Conservation (phyloP, 2,113 vertebrate genomes). For the Pseudorasbora parva region DNA sequence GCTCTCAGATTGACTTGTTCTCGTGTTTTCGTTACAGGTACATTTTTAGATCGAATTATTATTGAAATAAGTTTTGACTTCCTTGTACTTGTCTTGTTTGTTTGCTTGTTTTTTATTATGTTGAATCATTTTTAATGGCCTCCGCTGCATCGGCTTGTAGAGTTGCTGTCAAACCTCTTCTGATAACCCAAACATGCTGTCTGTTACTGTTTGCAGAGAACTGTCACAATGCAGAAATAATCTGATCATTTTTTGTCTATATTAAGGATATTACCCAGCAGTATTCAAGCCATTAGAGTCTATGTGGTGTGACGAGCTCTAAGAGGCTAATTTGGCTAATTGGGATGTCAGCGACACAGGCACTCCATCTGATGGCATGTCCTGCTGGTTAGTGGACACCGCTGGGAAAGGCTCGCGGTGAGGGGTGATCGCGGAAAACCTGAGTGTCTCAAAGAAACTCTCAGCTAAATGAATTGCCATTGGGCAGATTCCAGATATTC, state of each 20-base stretch:
- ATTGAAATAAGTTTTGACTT: not conserved
- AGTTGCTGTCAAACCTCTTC: not conserved
- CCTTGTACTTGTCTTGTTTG: not conserved
- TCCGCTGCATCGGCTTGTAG: not conserved
- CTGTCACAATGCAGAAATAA: constrained; percentile 34
- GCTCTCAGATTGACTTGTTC: not conserved
- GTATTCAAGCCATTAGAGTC: constrained; percentile 43
- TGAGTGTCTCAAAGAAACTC: constrained; percentile 63
- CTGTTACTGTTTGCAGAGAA: constrained; percentile 16
- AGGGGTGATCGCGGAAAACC: constrained; percentile 71
- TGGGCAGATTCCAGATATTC: constrained; percentile 70
- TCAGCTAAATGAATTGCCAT: constrained; percentile 75
- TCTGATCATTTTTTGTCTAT: constrained; percentile 53
- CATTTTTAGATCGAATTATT: not conserved
- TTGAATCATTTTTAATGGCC: too few species aligned
- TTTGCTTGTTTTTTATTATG: not conserved
- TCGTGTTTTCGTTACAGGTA: not conserved
- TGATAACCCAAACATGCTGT: constrained; percentile 24
- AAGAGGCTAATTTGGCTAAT: constrained; percentile 77
- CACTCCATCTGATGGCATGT: constrained; percentile 71
- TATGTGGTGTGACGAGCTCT: constrained; percentile 45
- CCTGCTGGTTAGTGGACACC: constrained; percentile 64
- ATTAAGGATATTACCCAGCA: constrained; percentile 41
- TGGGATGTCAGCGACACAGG: constrained; percentile 66
- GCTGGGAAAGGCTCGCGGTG: constrained; percentile 59